These are phyloP conservation scores for Tauraco hartlaubi DNA, from an alignment of 2,797 vertebrate genomes.

Conservation along the genomic window DNA sequence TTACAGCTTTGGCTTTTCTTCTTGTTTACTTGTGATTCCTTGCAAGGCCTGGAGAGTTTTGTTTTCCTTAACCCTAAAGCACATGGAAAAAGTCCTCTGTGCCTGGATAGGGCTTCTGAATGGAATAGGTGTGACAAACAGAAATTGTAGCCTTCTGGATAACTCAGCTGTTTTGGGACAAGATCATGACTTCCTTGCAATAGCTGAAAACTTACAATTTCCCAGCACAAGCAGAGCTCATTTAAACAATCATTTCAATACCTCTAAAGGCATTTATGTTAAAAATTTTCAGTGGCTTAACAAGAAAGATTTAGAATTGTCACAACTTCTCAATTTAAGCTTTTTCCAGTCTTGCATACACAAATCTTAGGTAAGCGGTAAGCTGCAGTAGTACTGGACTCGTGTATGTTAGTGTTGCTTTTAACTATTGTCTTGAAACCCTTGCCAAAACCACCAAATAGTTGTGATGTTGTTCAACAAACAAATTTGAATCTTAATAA, in stretches of 20 bases:
- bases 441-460: neutral
- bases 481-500: neutral
- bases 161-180: neutral
- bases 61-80: neutral
- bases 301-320: neutral
- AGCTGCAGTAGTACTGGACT: neutral
- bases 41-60: neutral
- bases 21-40: neutral
- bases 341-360: neutral
- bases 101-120: neutral
- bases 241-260: neutral
- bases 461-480: neutral
- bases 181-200: accelerated
- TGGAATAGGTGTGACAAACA: neutral
- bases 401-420: neutral
- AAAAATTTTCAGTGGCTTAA: neutral
- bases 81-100: too few species aligned
- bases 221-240: neutral
- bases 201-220: neutral
- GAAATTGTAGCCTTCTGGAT: neutral
- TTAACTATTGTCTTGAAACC: neutral
- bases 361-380: neutral
- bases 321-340: neutral
- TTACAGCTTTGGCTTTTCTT: accelerated
- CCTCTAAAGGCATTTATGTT: neutral